Conservation (phyloP, 2,888 invertebrate genomes). For the Alviniconcha strummeri region DNA sequence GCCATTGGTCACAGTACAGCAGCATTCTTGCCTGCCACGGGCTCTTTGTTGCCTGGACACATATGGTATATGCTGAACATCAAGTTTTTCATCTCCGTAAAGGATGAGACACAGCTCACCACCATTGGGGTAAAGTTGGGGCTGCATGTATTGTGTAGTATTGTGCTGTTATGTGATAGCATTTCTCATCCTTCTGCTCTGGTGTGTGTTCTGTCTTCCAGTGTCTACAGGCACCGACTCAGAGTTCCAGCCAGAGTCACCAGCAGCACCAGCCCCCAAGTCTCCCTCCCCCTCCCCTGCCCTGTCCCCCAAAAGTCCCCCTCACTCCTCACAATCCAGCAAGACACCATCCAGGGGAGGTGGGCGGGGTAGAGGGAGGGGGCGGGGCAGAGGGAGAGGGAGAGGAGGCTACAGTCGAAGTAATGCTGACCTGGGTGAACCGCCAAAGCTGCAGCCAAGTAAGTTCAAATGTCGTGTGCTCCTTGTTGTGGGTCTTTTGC, state of each 20-base stretch:
- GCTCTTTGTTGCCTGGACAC: too few relatives aligned
- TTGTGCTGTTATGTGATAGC: too few relatives aligned
- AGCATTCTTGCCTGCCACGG: too few relatives aligned
- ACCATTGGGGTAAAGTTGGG: too few relatives aligned
- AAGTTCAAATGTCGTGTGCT: background rate
- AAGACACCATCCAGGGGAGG: constrained; percentile 36
- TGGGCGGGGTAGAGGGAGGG: constrained; percentile 52
- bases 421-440: constrained; percentile 53
- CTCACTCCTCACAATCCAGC: background rate
- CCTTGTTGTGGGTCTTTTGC: background rate
- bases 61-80: too few relatives aligned
- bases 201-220: background rate
- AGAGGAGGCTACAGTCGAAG: constrained; percentile 37
- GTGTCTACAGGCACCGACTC: constrained; percentile 24
- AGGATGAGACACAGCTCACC: too few relatives aligned
- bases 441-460: constrained; percentile 36
- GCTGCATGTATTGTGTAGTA: too few relatives aligned
- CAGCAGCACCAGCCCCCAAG: background rate
- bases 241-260: constrained; percentile 16
- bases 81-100: too few relatives aligned
- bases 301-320: constrained; percentile 5
- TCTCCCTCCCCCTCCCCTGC: constrained; percentile 4
- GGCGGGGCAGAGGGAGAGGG: constrained; percentile 48
- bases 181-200: too few relatives aligned
- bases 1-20: too few relatives aligned